Evolutionary conservation across 2,888 invertebrate genomes (phyloP).

Genomic region (Pegoplata infirma): DNA sequence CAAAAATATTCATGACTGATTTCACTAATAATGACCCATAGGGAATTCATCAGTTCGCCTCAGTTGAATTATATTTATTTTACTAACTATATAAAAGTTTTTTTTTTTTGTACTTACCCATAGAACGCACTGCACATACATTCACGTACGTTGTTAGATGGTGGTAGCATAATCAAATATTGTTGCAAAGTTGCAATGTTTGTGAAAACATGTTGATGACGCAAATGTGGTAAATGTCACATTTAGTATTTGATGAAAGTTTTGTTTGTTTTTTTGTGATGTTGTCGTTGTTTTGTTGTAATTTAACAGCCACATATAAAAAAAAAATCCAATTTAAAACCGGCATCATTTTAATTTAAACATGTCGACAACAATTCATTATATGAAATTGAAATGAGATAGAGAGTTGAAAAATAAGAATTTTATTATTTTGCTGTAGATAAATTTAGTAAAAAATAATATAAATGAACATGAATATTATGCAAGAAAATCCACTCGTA

Average conservation of each 20-base stretch:
- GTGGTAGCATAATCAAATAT: conserved; percentile 42
- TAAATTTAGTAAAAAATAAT: neutral
- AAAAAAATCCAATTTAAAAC: neutral
- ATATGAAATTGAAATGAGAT: conserved; percentile 4
- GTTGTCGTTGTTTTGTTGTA: neutral
- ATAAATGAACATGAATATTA: neutral
- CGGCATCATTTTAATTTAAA: conserved; percentile 3
- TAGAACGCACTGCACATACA: conserved; percentile 47
- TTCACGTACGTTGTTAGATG: conserved; percentile 3
- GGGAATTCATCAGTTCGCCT: too few species aligned
- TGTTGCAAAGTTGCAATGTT: conserved; percentile 25
- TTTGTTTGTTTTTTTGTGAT: neutral
- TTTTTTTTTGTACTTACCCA: conserved; percentile 51
- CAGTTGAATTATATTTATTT: too few species aligned
- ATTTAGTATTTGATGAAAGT: conserved; percentile 51
- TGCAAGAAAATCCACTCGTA: too few species aligned
- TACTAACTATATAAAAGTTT: too few species aligned
- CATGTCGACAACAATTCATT: neutral
- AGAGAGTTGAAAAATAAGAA: neutral
- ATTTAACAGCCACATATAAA: neutral
- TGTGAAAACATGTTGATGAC: conserved; percentile 24
- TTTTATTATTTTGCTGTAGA: neutral
- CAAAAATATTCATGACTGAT: too few species aligned
- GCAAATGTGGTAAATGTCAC: conserved; percentile 43
- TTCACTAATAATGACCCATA: too few species aligned